Conservation (phyloP, 1,140 invertebrate species). For the Theocolax elegans region DNA sequence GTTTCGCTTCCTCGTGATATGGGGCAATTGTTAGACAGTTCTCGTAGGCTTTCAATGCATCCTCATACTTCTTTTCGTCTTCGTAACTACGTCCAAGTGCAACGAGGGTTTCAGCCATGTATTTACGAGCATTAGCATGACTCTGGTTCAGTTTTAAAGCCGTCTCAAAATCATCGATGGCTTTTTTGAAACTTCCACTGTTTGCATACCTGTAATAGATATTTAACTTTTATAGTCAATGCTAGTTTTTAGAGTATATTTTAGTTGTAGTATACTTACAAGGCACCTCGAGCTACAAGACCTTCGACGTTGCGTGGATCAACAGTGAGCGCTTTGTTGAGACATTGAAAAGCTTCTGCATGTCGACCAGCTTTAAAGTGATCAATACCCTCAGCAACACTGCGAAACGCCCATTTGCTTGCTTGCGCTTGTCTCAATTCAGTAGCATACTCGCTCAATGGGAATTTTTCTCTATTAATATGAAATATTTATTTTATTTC, state of each 20-base stretch:
- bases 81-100: slow-evolving; percentile 86
- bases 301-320: slow-evolving; percentile 95
- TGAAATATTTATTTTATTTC: background rate
- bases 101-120: slow-evolving; percentile 91
- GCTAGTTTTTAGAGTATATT: background rate
- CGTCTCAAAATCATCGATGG: slow-evolving; percentile 93
- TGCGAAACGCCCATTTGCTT: slow-evolving; percentile 91
- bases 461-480: slow-evolving; percentile 76
- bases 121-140: slow-evolving; percentile 94
- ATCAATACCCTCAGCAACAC: slow-evolving; percentile 91
- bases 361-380: slow-evolving; percentile 92
- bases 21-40: slow-evolving; percentile 84
- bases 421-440: slow-evolving; percentile 89
- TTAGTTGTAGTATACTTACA: slow-evolving; percentile 69
- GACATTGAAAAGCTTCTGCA: slow-evolving; percentile 92
- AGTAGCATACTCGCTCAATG: slow-evolving; percentile 82
- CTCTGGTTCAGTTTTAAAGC: slow-evolving; percentile 88
- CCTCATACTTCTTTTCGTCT: slow-evolving; percentile 85
- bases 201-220: slow-evolving; percentile 81
- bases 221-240: slow-evolving; percentile 12
- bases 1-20: slow-evolving; percentile 85
- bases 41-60: slow-evolving; percentile 85
- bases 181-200: slow-evolving; percentile 91
- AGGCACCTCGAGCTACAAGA: slow-evolving; percentile 89
- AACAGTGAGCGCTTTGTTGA: slow-evolving; percentile 93